Percentiles rank a stretch among this genome's conserved stretches.
phyloP scores from a whole-genome alignment of 2,113 vertebrate genomes.

The Pagrus major region DNA sequence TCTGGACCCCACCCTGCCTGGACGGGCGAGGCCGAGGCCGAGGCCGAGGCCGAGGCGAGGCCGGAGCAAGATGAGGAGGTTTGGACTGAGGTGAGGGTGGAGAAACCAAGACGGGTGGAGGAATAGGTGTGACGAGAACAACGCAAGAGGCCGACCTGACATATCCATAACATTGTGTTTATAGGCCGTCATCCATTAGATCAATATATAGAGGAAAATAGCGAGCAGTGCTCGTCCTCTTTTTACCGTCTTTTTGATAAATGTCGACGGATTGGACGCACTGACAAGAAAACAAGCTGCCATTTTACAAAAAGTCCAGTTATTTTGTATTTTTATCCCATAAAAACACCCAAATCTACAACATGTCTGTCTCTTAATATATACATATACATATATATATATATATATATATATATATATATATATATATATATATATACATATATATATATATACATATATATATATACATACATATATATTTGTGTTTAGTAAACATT shows the following conservation, averaged over 20 bases:
- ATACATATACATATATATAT: not conserved
- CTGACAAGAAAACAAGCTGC: no score
- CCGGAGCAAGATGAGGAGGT: not conserved
- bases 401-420: no score
- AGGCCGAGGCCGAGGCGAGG: not conserved
- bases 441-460: not conserved
- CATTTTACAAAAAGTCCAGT: not conserved
- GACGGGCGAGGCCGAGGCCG: not conserved
- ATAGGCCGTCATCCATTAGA: not conserved
- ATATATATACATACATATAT: not conserved
- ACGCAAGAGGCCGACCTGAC: not conserved
- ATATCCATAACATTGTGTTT: not conserved
- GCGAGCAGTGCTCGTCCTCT: not conserved
- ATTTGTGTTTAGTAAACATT: not conserved
- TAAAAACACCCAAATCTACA: not conserved
- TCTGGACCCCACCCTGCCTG: constrained; percentile 39
- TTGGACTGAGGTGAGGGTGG: not conserved
- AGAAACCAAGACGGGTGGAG: not conserved
- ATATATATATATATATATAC: not conserved
- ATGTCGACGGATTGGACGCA: not conserved
- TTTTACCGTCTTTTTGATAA: not conserved
- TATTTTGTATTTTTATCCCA: not conserved
- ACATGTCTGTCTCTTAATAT: not conserved
- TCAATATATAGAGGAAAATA: not conserved
- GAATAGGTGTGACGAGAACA: not conserved